Evolutionary conservation across 92 coral and sea anemone species (phyloP).

Genomic region (Palythoa caribaeorum): DNA sequence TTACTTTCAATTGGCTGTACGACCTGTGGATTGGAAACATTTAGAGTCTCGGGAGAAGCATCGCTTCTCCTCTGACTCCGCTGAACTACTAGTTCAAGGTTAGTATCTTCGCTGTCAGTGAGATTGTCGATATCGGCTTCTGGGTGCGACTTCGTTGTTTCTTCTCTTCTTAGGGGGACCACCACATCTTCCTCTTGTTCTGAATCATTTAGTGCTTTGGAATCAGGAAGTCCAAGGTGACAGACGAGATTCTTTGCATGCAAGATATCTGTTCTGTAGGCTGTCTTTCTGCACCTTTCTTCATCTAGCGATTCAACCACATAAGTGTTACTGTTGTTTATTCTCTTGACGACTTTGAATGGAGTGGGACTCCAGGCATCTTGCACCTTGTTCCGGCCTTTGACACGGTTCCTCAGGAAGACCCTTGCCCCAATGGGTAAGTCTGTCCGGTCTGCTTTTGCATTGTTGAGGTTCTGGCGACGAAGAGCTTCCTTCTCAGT

Average conservation of each 20-base stretch:
- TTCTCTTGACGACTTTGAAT: constrained; percentile 55
- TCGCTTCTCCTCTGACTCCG: constrained; percentile 37
- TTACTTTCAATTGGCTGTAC: background rate
- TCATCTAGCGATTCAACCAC: constrained; percentile 56
- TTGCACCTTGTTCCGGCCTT: constrained; percentile 71
- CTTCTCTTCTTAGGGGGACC: background rate
- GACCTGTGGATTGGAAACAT: constrained; percentile 24
- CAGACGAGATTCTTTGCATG: constrained; percentile 53
- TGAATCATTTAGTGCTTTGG: background rate
- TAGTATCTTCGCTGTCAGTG: constrained; percentile 5
- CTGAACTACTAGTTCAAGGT: constrained; percentile 46
- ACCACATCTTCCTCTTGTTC: constrained; percentile 7
- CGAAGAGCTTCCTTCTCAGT: constrained; percentile 66
- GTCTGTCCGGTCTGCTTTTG: constrained; percentile 59
- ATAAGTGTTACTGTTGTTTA: constrained; percentile 65
- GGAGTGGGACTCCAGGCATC: constrained; percentile 71
- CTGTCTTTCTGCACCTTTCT: constrained; percentile 46
- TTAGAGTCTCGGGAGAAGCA: constrained; percentile 35
- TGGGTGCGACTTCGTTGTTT: background rate
- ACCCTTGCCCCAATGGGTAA: constrained; percentile 70
- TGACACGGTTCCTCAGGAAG: constrained; percentile 67
- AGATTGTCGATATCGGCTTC: constrained; percentile 11
- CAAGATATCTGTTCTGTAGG: constrained; percentile 53
- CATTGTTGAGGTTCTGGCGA: constrained; percentile 50
- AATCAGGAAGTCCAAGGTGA: constrained; percentile 43